phyloP scores from a whole-genome alignment of 1,140 invertebrate genomes.

The Drosophila kohkoa region DNA sequence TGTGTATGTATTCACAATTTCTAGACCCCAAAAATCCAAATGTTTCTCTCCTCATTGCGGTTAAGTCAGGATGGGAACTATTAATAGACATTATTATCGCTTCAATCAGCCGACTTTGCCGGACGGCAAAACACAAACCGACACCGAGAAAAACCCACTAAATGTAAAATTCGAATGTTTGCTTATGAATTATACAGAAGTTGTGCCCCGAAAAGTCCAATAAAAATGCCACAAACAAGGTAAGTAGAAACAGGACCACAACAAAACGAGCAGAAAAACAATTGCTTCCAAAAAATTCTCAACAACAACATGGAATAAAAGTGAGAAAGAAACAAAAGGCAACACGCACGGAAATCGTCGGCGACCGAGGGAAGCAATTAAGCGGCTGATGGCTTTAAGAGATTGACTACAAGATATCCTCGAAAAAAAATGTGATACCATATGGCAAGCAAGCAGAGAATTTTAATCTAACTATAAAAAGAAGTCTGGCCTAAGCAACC shows the following conservation, averaged over 20 bases:
- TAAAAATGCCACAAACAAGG: slow-evolving; percentile 27
- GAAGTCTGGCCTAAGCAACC: too few relatives aligned
- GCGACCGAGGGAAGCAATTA: slow-evolving; percentile 42
- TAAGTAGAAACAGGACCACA: slow-evolving; percentile 5
- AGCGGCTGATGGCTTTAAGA: neutral
- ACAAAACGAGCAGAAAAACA: slow-evolving; percentile 5
- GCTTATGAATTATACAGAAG: slow-evolving; percentile 74
- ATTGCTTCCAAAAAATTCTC: slow-evolving; percentile 11
- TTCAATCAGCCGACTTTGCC: slow-evolving; percentile 28
- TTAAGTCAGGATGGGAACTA: slow-evolving; percentile 13
- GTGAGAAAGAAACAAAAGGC: slow-evolving; percentile 34
- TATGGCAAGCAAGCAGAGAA: neutral
- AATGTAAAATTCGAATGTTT: slow-evolving; percentile 43
- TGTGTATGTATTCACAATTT: neutral
- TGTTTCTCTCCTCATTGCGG: neutral
- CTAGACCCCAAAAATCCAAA: slow-evolving; percentile 4
- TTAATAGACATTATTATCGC: slow-evolving; percentile 71
- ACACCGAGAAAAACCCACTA: slow-evolving; percentile 14
- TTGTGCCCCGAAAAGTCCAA: slow-evolving; percentile 22
- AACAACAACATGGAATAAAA: slow-evolving; percentile 13
- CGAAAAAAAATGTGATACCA: neutral
- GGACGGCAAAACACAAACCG: slow-evolving; percentile 15
- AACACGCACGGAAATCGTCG: slow-evolving; percentile 69
- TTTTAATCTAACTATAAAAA: too few relatives aligned
- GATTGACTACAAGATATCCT: slow-evolving; percentile 5